phyloP scores from a whole-genome alignment of 1,140 invertebrate genomes.

The Propsilocerus akamusi region DNA sequence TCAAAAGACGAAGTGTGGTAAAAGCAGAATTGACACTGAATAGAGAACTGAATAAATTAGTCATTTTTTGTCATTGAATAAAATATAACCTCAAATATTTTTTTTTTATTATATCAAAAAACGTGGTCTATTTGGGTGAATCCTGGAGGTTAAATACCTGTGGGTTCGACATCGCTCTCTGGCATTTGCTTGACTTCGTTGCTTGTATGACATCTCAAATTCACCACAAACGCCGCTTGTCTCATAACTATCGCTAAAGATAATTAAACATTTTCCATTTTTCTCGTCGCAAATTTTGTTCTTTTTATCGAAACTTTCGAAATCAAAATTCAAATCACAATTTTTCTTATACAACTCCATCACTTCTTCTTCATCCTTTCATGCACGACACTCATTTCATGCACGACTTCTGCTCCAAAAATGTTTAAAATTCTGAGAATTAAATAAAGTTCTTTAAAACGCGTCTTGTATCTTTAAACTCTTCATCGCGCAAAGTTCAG shows the following conservation, averaged over 20 bases:
- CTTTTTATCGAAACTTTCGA: background rate
- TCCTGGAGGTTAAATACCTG: slow-evolving; percentile 33
- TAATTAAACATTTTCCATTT: background rate
- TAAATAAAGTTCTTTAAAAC: too few relatives aligned
- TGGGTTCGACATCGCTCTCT: slow-evolving; percentile 53
- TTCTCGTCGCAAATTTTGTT: background rate
- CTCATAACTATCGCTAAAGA: background rate
- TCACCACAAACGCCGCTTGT: background rate
- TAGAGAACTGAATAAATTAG: too few relatives aligned
- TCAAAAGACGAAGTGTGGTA: slow-evolving; percentile 57
- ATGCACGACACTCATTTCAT: too few relatives aligned
- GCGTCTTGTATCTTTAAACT: too few relatives aligned
- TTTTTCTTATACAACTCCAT: background rate
- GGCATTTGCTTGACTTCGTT: slow-evolving; percentile 49
- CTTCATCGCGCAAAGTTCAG: too few relatives aligned
- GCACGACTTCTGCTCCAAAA: too few relatives aligned
- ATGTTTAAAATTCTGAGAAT: too few relatives aligned
- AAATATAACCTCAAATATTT: too few relatives aligned
- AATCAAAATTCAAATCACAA: background rate
- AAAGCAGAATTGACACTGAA: slow-evolving; percentile 84
- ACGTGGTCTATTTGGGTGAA: too few relatives aligned
- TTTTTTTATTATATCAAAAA: too few relatives aligned
- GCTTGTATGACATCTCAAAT: slow-evolving; percentile 20
- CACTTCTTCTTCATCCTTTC: too few relatives aligned
- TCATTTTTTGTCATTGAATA: too few relatives aligned